A percentile compares a stretch with the other conserved stretches of the same genome.
These are phyloP conservation scores for Dolichotis patagonum DNA, from an alignment of 2,113 vertebrate genomes.

Conservation along the genomic window DNA sequence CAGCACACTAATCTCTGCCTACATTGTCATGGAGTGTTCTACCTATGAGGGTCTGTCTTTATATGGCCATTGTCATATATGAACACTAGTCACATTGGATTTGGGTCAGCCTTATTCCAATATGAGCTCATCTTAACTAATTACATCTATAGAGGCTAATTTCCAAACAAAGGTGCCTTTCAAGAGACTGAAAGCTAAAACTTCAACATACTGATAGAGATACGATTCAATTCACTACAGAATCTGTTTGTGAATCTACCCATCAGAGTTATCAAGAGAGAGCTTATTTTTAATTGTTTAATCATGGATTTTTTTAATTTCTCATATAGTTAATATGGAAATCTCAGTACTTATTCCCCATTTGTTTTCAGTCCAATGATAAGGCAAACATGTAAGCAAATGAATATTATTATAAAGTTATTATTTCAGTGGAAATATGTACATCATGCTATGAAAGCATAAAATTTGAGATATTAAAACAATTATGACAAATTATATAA, in stretches of 20 bases:
- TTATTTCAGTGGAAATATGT: neutral
- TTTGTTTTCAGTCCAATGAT: slow-evolving; percentile 4
- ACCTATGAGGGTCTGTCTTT: neutral
- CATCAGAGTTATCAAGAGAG: neutral
- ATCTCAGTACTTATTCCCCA: neutral
- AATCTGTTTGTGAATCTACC: neutral
- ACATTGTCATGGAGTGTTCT: neutral
- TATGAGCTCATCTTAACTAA: neutral
- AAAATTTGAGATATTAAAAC: slow-evolving; percentile 28
- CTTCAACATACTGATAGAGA: neutral
- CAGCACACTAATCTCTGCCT: neutral
- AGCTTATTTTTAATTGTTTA: slow-evolving; percentile 28
- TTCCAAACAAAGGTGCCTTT: neutral
- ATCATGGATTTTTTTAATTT: neutral
- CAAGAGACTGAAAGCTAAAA: neutral
- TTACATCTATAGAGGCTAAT: neutral
- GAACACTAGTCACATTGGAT: neutral
- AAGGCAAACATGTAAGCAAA: neutral
- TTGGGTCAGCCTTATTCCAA: neutral
- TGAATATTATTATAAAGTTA: neutral
- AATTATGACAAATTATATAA: slow-evolving; percentile 36
- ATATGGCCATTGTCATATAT: neutral
- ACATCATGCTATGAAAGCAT: neutral
- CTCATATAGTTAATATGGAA: neutral
- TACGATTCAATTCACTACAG: neutral